These are phyloP conservation scores for Microcebus tavaratra DNA, from an alignment of 2,113 vertebrate species.

Conservation along the genomic window DNA sequence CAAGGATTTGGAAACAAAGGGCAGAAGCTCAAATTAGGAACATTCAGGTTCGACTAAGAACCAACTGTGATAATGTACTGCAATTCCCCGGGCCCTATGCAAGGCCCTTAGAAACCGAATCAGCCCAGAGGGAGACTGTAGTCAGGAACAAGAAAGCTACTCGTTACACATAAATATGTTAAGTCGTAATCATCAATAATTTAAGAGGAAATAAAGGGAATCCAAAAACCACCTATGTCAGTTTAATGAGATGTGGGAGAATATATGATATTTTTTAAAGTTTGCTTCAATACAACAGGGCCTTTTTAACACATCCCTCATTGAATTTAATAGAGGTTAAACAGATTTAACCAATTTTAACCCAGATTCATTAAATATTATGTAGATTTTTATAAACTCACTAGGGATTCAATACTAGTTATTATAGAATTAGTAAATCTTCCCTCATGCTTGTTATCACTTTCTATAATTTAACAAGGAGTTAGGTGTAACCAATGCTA, in stretches of 20 bases:
- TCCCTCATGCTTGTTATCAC: conserved; percentile 58
- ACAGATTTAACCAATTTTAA: conserved; percentile 69
- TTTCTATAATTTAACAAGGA: conserved; percentile 75
- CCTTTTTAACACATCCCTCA: conserved; percentile 59
- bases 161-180: conserved; percentile 63
- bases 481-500: conserved; percentile 66
- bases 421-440: conserved; percentile 75
- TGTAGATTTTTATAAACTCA: conserved; percentile 74
- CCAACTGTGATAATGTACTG: neutral
- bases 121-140: neutral
- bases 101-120: neutral
- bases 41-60: neutral
- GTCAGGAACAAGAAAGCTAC: neutral
- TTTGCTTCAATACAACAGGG: conserved; percentile 40
- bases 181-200: conserved; percentile 65
- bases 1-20: conserved; percentile 69
- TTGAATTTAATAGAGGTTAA: conserved; percentile 67
- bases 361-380: conserved; percentile 78
- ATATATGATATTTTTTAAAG: conserved; percentile 53
- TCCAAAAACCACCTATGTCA: neutral
- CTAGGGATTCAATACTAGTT: conserved; percentile 68
- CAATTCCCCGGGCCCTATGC: neutral
- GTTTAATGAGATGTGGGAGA: conserved; percentile 68
- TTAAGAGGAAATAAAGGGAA: conserved; percentile 71
- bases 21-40: neutral